A percentile compares a stretch with the other conserved stretches of the same genome.
These are phyloP conservation scores for Drosophila pseudoananassae DNA, from an alignment of 1,140 invertebrate genomes.

Conservation along the genomic window DNA sequence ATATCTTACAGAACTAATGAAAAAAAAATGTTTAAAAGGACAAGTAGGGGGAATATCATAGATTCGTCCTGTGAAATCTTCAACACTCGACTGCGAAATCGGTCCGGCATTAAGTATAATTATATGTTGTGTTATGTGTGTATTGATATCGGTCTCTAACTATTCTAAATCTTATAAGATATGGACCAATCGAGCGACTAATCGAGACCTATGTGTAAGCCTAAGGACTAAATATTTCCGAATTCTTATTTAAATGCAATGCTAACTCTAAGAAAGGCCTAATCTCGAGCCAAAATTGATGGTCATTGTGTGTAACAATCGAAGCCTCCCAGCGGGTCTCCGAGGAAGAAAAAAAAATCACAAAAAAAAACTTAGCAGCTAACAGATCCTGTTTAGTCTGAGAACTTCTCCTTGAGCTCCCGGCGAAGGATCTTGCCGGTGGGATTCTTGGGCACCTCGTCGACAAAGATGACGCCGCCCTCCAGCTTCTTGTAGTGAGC, in stretches of 20 bases:
- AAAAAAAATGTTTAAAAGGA: slow-evolving; percentile 32
- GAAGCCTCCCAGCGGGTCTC: background rate
- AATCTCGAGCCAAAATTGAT: slow-evolving; percentile 39
- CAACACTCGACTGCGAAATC: background rate
- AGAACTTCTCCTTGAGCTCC: slow-evolving; percentile 85
- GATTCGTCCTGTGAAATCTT: slow-evolving; percentile 14
- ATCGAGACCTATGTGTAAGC: slow-evolving; percentile 36
- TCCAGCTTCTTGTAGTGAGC: slow-evolving; percentile 88
- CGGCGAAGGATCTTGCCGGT: slow-evolving; percentile 91
- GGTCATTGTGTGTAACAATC: slow-evolving; percentile 11
- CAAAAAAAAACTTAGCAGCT: slow-evolving; percentile 9
- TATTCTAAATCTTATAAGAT: slow-evolving; percentile 52
- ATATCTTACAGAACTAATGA: slow-evolving; percentile 26
- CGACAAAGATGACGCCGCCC: slow-evolving; percentile 88
- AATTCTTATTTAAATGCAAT: slow-evolving; percentile 58
- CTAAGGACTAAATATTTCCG: slow-evolving; percentile 50
- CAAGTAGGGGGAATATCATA: slow-evolving; percentile 14
- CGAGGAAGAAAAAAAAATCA: slow-evolving; percentile 34
- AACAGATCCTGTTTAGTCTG: slow-evolving; percentile 45
- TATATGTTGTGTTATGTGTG: slow-evolving; percentile 9
- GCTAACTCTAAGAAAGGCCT: slow-evolving; percentile 18
- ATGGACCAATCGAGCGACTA: slow-evolving; percentile 65
- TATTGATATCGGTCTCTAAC: slow-evolving; percentile 24
- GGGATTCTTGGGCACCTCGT: slow-evolving; percentile 89
- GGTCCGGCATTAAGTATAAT: slow-evolving; percentile 32